Evolutionary conservation across 2,888 invertebrate species (phyloP).

Genomic region (Trachelus iudaicus): DNA sequence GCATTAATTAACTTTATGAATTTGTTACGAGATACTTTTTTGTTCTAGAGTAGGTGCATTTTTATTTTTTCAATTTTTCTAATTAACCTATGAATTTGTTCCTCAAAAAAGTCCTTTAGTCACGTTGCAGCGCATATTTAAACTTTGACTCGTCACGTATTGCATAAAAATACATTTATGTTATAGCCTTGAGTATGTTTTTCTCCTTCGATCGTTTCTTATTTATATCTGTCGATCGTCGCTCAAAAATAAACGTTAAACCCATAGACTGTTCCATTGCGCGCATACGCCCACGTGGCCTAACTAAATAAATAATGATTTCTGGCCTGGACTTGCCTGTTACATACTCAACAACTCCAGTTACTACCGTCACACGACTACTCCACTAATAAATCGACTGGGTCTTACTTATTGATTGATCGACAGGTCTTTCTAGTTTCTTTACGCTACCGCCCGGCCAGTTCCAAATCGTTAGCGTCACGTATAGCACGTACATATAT

Average conservation of each 20-base stretch:
- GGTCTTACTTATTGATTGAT: not conserved
- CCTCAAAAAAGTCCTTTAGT: too few relatives aligned
- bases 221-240: not conserved
- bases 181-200: not conserved
- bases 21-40: not conserved
- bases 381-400: not conserved
- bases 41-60: not conserved
- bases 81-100: not conserved
- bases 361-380: not conserved
- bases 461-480: not conserved
- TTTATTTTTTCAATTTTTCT: not conserved
- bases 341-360: not conserved
- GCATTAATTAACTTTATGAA: not conserved
- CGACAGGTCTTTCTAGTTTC: not conserved
- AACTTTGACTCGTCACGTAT: not conserved
- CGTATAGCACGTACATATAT: not conserved
- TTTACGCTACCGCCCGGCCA: not conserved
- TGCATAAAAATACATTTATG: constrained; percentile 1
- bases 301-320: not conserved
- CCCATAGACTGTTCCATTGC: not conserved
- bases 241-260: not conserved
- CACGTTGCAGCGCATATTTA: not conserved
- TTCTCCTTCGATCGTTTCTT: not conserved
- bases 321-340: not conserved
- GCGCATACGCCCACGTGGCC: not conserved